Percentiles rank a stretch among this genome's conserved stretches.
Evolutionary conservation across 1,140 invertebrate genomes (phyloP).

Genomic region (Drosophila ercepeae): DNA sequence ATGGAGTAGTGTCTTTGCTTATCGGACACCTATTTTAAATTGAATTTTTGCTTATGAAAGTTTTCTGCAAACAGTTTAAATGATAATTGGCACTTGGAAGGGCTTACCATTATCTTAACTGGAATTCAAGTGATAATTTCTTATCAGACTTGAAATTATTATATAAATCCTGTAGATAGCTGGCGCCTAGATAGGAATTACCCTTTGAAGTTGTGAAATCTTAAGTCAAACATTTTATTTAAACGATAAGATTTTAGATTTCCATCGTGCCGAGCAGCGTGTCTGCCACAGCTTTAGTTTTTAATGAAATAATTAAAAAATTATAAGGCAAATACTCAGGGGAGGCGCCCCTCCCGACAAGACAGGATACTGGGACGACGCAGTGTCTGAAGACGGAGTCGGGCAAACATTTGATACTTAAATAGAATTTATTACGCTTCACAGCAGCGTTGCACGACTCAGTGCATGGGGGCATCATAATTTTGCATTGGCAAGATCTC

Average conservation of each 20-base stretch:
- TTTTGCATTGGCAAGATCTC: slow-evolving; percentile 60
- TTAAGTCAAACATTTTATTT: not conserved
- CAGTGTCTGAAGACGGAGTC: slow-evolving; percentile 4
- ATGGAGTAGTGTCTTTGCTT: not conserved
- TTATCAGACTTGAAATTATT: not conserved
- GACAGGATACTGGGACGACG: slow-evolving; percentile 2
- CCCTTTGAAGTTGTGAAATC: no score
- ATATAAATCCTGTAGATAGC: no score
- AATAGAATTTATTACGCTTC: slow-evolving; percentile 69
- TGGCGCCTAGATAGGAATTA: no score
- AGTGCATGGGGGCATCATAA: slow-evolving; percentile 59
- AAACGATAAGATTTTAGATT: not conserved
- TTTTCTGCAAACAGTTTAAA: not conserved
- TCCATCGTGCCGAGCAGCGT: slow-evolving; percentile 46
- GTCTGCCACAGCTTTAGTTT: slow-evolving; percentile 60
- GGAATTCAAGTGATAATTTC: not conserved
- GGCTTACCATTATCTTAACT: not conserved
- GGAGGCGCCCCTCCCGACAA: no score
- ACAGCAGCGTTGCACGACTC: slow-evolving; percentile 38
- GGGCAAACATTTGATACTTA: slow-evolving; percentile 49
- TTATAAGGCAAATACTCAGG: slow-evolving; percentile 17
- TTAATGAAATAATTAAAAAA: slow-evolving; percentile 61
- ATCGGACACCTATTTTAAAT: not conserved
- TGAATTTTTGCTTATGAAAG: not conserved
- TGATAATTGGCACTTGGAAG: not conserved